These are phyloP conservation scores for Pantherophis guttatus DNA, from an alignment of 2,113 vertebrate genomes.

Conservation along the genomic window DNA sequence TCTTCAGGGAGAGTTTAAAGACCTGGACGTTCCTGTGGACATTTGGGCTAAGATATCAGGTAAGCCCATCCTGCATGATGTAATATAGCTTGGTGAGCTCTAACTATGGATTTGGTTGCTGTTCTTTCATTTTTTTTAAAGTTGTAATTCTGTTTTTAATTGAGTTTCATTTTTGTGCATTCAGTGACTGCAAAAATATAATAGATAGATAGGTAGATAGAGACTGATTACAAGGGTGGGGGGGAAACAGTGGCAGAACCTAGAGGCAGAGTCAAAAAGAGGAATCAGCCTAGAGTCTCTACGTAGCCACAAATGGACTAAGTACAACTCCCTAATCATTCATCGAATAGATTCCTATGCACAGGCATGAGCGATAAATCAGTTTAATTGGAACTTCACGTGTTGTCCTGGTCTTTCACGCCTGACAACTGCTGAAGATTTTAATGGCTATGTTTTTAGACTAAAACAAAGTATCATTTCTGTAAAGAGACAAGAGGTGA, in stretches of 20 bases:
- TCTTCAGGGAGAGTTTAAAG: not conserved
- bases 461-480: not conserved
- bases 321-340: not conserved
- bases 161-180: not conserved
- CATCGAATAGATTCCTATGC: not conserved
- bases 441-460: not conserved
- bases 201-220: not conserved
- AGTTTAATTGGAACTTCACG: not conserved
- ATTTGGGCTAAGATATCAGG: not conserved
- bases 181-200: not conserved
- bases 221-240: not conserved
- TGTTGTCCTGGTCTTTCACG: not conserved
- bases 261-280: not conserved
- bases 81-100: not conserved
- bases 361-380: not conserved
- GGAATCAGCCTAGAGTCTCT: not conserved
- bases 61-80: not conserved
- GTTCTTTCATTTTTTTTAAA: not conserved
- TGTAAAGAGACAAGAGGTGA: constrained; percentile 21
- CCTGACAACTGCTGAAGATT: not conserved
- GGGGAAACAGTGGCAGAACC: not conserved
- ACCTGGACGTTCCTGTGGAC: no score
- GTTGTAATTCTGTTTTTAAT: not conserved
- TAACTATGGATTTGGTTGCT: not conserved
- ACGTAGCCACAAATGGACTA: not conserved